Evolutionary conservation across 2,113 vertebrate genomes (phyloP), one percentile per base, ranked within the genome.

Genomic region (Clarias macrocephalus): DNA sequence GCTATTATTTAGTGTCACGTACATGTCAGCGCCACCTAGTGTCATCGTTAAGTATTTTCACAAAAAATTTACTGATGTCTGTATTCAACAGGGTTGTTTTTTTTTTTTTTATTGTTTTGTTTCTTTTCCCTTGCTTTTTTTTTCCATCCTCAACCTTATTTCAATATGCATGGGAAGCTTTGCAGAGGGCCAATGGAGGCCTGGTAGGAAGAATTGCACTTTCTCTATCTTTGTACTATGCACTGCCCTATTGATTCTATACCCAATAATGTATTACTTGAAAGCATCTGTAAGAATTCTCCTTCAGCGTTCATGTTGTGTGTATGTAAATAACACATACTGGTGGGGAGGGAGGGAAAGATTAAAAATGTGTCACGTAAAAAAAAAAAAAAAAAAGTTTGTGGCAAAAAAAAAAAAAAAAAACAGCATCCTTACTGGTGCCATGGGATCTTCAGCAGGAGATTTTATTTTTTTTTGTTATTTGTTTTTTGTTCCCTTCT

Each of bases 161-260:
- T 91, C 92, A 92, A 94, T 95, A 96, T 96, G 95, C 96, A 96
- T 96, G 95, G 92, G 95, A 96, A 94, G 94, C 93, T 94, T 96
- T 30, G 83, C 94, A 95, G 91, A 96, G 93, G 95, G 95, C 94
- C 94, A 87, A 90, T 92, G 94, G 92, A 94, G 95, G 93, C 95
- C 96, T 94, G 95, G 95, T 96, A 97, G 96, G 96, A 97, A 97
- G 97, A 97, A 96, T 97, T 99, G 98, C 98, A 99, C 98, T 99
- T 98, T 99, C 96, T 97, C 95, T 97, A 97, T 96, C 97, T 99
- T 99, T 99, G 97, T 99, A 99, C 98, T 99, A 99, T 99, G 98
- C 98, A 99, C 98, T 97, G 97, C 97, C 98, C 98, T 99, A 97
- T 98, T 99, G 98, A 99, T 99, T 99, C 98, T 97, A 96, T 95